Conservation (phyloP, 2,797 vertebrate species). For the Bryconaethiops microstoma region DNA sequence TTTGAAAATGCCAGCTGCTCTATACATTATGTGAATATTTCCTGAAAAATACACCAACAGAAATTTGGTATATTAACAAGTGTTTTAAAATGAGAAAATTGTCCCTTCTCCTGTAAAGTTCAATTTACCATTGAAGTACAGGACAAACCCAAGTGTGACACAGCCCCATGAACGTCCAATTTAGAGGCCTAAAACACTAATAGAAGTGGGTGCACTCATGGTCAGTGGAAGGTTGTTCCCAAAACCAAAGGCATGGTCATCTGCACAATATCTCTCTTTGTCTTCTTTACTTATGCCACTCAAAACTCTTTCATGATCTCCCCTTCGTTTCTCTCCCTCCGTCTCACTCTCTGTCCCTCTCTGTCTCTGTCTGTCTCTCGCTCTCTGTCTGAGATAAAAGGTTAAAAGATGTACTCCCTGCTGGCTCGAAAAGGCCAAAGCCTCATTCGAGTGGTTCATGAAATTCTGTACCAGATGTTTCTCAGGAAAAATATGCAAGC, state of each 20-base stretch:
- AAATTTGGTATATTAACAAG: too few species aligned
- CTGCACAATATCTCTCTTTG: not conserved
- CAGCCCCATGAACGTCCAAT: not conserved
- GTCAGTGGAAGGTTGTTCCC: not conserved
- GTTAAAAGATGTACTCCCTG: constrained; percentile 41
- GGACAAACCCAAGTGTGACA: not conserved
- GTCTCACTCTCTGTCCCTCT: constrained; percentile 39
- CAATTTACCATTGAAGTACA: not conserved
- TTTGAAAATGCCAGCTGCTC: too few species aligned
- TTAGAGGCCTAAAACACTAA: not conserved
- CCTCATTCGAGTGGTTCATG: constrained; percentile 53
- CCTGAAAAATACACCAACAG: too few species aligned
- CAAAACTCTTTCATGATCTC: constrained; percentile 4
- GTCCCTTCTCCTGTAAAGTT: not conserved
- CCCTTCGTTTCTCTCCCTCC: not conserved
- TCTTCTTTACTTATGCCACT: not conserved
- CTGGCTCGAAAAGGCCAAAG: constrained; percentile 48
- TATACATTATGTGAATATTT: too few species aligned
- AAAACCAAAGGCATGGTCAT: not conserved
- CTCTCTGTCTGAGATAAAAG: constrained; percentile 51
- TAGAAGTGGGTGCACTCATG: not conserved
- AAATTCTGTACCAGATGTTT: constrained; percentile 70
- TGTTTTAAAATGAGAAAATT: too few species aligned
- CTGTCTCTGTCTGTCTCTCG: constrained; percentile 40
- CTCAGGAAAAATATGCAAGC: constrained; percentile 40